Base-by-base conservation (phyloP, 2,113 vertebrate species). In the Chlamydotis undulata region DNA sequence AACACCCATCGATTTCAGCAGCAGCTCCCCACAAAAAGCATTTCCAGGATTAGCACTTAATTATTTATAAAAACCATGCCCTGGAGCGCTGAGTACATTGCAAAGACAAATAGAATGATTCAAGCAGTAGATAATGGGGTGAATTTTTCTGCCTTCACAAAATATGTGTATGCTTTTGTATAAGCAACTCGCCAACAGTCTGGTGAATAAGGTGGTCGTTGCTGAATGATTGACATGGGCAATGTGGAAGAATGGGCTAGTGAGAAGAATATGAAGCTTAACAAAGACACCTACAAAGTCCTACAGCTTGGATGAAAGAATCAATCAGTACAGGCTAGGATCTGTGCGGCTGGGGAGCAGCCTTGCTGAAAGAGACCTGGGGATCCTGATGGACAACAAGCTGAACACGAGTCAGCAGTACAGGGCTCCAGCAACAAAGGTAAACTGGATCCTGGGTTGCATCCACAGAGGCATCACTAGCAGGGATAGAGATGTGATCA, bases 1-100 rank as follows among this genome's bases (percentile, higher is more conserved):
- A 91, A 77, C 63, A 88, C 41, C 47, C 82, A 86, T 69, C 2
- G 4, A 79, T 97, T 93, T 93, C 85, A 55, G 39, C 52, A 67
- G 82, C 93, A 94, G 50, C 39, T 91, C 64, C 65, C 55, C 35
- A 93, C 25, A 94, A 24, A 86, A 83, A 80, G 12, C 29, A 80
- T 83, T 91, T 83, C 88, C 71, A 93, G 59, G 67, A 88, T 88
- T 88, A 95, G 59, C n/a, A 47, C n/a, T 96, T 95, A 94, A 93
- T 96, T 94, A 91, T 93, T 93, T 94, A 93, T 61, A 87, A 96
- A 93, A 95, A 89, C 31, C 65, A 50, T 69, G 24, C 67, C 90
- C 78, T 86, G 43, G 75, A 96, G 87, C 59, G 70, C 43, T 85
- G 43, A 93, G n/a, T 59, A 23, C 24, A 55, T 74, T 69, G 60